Base-by-base conservation (phyloP, 2,113 vertebrate genomes). In the Toxotes jaculatrix region DNA sequence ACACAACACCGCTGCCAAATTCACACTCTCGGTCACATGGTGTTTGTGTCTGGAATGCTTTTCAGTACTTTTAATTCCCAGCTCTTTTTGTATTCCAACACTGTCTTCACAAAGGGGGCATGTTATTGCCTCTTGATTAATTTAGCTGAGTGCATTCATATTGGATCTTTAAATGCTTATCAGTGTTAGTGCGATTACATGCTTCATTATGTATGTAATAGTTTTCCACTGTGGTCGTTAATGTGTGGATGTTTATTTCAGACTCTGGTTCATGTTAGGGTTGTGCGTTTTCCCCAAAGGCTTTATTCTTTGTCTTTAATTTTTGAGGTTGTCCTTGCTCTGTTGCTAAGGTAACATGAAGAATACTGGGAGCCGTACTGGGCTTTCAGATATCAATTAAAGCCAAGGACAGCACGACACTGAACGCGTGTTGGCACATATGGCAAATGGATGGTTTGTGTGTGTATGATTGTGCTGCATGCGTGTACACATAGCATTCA, bases 281-380 rank as follows among this genome's bases (percentile, higher is more conserved):
- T 64, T 74, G 42, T 38, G 32, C 1, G 31, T 38, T 32, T 5
- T 40, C 27, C 57, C 66, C 55, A 9, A 55, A 59, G 67, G 85
- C 66, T 65, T 87, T 73, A 61, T 75, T 82, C 49, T 51, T 84
- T 13, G 0, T 74, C 71, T 83, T 86, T 79, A 67, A 83, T 87
- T 92, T 91, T 89, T 89, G 43, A 89, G 76, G 72, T 91, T 81
- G 86, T 91, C 91, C 89, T 91, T 90, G 90, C 86, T 89, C 92
- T 87, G 94, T 95, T 95, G 93, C 94, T 91, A 94, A 84, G 92
- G 93, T 87, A 94, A 93, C 93, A 5, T 89, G 83, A 83, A 87
- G 88, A 89, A 92, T 78, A 94, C 76, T 12, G 63, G 74, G 65
- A 83, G 72, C 87, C 79, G 75, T 62, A 42, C 80, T 38, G 63